Base-by-base conservation (phyloP, 2,113 vertebrate genomes). In the Muntiacus reevesi region DNA sequence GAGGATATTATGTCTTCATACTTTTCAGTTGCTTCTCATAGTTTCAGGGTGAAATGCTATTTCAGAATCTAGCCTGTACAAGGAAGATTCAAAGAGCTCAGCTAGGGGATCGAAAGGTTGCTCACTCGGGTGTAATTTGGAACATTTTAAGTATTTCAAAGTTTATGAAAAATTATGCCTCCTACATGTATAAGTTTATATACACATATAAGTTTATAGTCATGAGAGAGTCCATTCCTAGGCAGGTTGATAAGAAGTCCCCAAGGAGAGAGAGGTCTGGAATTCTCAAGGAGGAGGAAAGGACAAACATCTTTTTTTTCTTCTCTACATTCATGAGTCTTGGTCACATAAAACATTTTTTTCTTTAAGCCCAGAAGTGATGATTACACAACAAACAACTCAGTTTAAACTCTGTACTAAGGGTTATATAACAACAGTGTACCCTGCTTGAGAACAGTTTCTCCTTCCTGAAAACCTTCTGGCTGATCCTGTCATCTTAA, bases 1-100 rank as follows among this genome's bases (percentile, higher is more conserved):
- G 87, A 79, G 89, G 82, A 91, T 59, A n/a, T 43, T 76, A 52
- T 82, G 95, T 97, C 89, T 91, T 97, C n/a, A 95, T 25, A 83
- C 52, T 97, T 94, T 83, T 96, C 27, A 36, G 60, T 71, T 83
- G 67, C 16, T 92, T 91, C 60, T 96, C 90, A 33, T 45, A 87
- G 78, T 94, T 82, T 79, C 54, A 62, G 17, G n/a, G 45, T 74
- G 17, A 76, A 90, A 85, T 5, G 64, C 64, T 78, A 54, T 86
- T 97, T 97, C 88, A 67, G 86, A 93, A 55, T 74, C 57, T 62
- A 54, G 54, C 33, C 55, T 64, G 28, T 71, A 28, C 81, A 43
- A 91, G 71, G 28, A 82, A 89, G 28, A n/a, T 52, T 85, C 36
- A 50, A 17, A 25, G n/a, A 67, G 9, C 55, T 79, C 43, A 64